Base-by-base conservation (phyloP, 2,888 invertebrate species). In the Leistus spinibarbis region DNA sequence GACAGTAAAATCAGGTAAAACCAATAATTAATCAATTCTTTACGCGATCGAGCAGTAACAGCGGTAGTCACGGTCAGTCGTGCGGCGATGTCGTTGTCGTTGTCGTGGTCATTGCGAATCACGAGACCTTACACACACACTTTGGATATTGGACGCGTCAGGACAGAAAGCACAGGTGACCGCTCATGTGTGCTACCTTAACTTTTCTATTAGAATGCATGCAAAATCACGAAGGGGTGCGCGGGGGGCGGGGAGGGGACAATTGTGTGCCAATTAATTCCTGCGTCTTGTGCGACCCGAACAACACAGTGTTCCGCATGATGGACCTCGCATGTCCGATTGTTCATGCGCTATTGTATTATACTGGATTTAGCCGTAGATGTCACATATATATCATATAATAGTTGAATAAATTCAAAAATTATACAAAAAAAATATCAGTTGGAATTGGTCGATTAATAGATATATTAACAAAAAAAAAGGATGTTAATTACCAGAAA, bases 281-380 rank as follows among this genome's bases (percentile, higher is more conserved):
- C 40, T 22, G 60, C 60, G 60, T 60, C 40, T 60, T 60, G 60
- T 60, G 17, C 60, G 60, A 20, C 78, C 77, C 78, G 76, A 76
- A 77, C 40, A 40, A 40, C 40, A 13, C 3, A 4, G n/a, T 79
- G 81, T 80, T 81, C 79, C 80, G 81, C 80, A 80, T 79, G 79
- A 79, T 81, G 81, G 79, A 78, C 79, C 40, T 40, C 40, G 40
- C 80, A 80, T 80, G 80, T 80, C 80, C 79, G 80, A 80, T 79
- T 80, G 79, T 77, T 77, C 77, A 17, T n/a, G n/a, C n/a, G n/a
- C n/a, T n/a, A n/a, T n/a, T n/a, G n/a, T n/a, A n/a, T n/a, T n/a
- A n/a, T n/a, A n/a, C n/a, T n/a, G n/a, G n/a, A n/a, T n/a, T n/a
- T n/a, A n/a, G n/a, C n/a, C n/a, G n/a, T n/a, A n/a, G n/a, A n/a